Base-by-base conservation (phyloP, 2,113 vertebrate species). In the Muntiacus muntjak region DNA sequence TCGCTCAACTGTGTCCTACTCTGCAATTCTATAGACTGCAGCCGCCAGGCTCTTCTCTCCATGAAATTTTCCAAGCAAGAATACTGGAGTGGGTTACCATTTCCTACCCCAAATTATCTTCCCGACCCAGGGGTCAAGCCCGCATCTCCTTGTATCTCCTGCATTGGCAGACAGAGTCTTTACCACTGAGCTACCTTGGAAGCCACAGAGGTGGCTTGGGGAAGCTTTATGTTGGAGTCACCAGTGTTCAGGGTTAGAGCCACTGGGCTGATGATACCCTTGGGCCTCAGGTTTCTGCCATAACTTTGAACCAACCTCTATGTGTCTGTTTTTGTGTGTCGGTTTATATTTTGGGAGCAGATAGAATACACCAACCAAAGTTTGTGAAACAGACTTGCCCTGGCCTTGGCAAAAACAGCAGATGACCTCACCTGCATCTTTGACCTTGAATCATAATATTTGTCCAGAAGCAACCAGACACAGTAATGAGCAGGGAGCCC, bases 271-370 rank as follows among this genome's bases (percentile, higher is more conserved):
- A 71, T 84, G 62, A 64, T 40, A 52, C 5, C 33, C 54, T 54
- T 93, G 85, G 74, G 25, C 30, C 90, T 95, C 58, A 21, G n/a
- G 26, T 87, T 96, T 84, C 88, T 94, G 25, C 45, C 30, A n/a
- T 14, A 50, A 64, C 30, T 23, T 95, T 16, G n/a, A 91, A 40
- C 71, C 55, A 95, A 89, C 62, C 5, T 78, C 74, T 87, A 36
- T 64, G 71, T 45, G 25, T 94, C 25, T 92, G 10, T 76, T 54
- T 94, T 94, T 95, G 57, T 93, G 81, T 36, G 26, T 36, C 25
- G 78, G 57, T 55, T 82, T 98, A 40, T 95, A 54, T 79, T 96
- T 91, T 91, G 25, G n/a, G 25, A 87, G n/a, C 54, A 33, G 71
- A 43, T 19, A 47, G 78, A 93, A 43, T 30, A 52, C 7, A 91